A percentile compares a stretch with the other conserved stretches of the same genome.
Conservation (phyloP, 2,113 vertebrate genomes). For the Callochromis pleurospilus region DNA sequence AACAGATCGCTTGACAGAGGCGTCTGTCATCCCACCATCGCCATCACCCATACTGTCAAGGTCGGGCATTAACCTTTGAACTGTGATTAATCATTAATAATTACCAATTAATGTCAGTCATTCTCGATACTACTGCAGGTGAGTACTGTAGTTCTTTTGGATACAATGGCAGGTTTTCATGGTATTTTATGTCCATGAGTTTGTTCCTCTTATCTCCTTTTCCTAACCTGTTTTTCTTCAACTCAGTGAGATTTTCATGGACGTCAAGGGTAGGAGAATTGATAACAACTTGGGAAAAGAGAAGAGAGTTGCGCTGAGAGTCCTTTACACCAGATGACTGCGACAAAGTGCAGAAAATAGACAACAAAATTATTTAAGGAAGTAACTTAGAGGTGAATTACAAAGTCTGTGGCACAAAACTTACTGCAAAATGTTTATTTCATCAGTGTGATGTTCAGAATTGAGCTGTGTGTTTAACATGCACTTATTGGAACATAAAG, state of each 20-base stretch:
- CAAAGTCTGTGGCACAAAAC: neutral
- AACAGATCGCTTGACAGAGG: neutral
- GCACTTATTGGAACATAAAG: neutral
- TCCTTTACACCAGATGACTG: neutral
- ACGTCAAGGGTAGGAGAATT: accelerated
- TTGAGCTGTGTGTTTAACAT: neutral
- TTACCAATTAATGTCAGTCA: neutral
- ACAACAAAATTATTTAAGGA: neutral
- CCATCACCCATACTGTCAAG: neutral
- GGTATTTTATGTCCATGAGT: neutral
- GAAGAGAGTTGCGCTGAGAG: neutral
- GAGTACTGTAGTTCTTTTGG: neutral
- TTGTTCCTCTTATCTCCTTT: neutral
- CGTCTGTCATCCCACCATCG: neutral
- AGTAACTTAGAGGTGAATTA: neutral
- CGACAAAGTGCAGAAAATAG: neutral
- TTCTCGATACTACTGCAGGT: neutral
- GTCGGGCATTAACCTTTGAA: neutral
- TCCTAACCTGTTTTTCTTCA: neutral
- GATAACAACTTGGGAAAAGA: neutral
- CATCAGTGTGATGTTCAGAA: neutral
- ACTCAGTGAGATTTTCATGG: neutral
- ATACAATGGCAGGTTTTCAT: neutral
- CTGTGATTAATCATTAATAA: neutral
- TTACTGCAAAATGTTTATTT: neutral